Conservation (phyloP, 1,140 invertebrate genomes). For the Cydia fagiglandana region DNA sequence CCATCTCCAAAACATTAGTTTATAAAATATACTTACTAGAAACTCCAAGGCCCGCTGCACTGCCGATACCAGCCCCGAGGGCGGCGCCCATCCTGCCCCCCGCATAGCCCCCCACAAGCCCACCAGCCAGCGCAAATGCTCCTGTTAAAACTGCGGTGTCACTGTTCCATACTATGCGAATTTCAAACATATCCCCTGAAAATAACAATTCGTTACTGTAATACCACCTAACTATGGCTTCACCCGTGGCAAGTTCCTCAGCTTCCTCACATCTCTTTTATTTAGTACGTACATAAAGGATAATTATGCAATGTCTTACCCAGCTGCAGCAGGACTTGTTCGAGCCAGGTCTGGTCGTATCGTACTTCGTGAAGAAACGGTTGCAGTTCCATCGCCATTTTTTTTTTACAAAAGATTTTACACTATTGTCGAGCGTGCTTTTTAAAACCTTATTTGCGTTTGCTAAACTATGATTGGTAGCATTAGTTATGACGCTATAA, state of each 20-base stretch:
- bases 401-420: background rate
- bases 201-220: background rate
- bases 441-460: background rate
- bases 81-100: constrained; percentile 59
- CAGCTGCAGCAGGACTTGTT: constrained; percentile 54
- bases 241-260: background rate
- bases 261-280: background rate
- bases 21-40: constrained; percentile 45
- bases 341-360: constrained; percentile 48
- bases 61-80: constrained; percentile 58
- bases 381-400: constrained; percentile 44
- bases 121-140: constrained; percentile 53
- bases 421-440: background rate
- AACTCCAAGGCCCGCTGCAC: constrained; percentile 51
- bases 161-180: constrained; percentile 57
- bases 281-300: background rate
- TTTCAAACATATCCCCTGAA: constrained; percentile 59
- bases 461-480: background rate
- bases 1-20: background rate
- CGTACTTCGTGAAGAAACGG: constrained; percentile 40
- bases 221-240: background rate
- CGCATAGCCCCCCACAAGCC: constrained; percentile 55
- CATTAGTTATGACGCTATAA: constrained; percentile 11
- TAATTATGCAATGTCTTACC: constrained; percentile 44
- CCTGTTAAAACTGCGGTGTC: constrained; percentile 51